Evolutionary conservation across 1,140 invertebrate species (phyloP), one percentile per base, ranked within the genome.

Genomic region (Cydia fagiglandana): DNA sequence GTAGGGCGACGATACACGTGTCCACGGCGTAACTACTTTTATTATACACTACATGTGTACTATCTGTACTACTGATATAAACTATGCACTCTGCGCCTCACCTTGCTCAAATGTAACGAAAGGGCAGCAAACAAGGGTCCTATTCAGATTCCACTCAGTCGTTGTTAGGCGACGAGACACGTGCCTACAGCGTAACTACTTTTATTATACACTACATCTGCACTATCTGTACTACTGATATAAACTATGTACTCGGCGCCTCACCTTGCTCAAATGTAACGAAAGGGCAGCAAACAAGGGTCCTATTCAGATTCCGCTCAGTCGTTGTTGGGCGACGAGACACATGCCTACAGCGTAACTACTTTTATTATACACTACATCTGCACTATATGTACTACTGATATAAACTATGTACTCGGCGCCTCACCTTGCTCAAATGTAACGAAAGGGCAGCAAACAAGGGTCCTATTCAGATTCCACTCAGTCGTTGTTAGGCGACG

Each of bases 371-470:
- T n/a, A n/a, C n/a, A n/a, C n/a, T 24, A 24, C 24, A 24, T 24
- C 24, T 24, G 24, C n/a, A n/a, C n/a, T n/a, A n/a, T n/a, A n/a
- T n/a, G n/a, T n/a, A n/a, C 15, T 12, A 70, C 66, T 41, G 66
- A n/a, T 38, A 38, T 70, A 10, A 17, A 17, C 66, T 24, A 15
- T 70, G 7, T 41, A 41, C 66, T 38, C 24, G 0, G 15, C n/a
- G 66, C 15, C 30, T 20, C 66, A 70, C 66, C 66, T 70, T 20
- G 66, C n/a, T 70, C 13, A 38, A 70, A 41, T 38, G 20, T 41
- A 70, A 41, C 66, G 15, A 70, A 70, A 30, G 66, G 15, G 66
- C 38, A 70, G 66, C 66, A 70, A 70, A 45, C 66, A 70, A 41
- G 13, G 15, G 34, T 7, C 45, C 45, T 70, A 70, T 70, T 70